A percentile compares a stretch with the other conserved stretches of the same genome.
Conservation (phyloP, 2,888 invertebrate genomes). For the Phanerotoma sp. region DNA sequence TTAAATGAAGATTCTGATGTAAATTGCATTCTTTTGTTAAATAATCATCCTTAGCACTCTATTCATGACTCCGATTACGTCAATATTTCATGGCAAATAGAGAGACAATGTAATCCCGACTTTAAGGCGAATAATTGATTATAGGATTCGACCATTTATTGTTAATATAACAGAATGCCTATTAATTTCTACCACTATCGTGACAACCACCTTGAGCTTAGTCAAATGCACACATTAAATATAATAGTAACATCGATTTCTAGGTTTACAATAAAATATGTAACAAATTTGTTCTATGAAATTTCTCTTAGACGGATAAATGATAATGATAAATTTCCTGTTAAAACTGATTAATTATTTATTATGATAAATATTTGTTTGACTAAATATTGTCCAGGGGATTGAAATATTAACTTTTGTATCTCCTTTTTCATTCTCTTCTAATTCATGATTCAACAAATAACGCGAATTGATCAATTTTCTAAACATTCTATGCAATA, state of each 20-base stretch:
- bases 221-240: conserved; percentile 1
- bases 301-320: too few relatives aligned
- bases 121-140: conserved; percentile 8
- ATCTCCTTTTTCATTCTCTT: too few relatives aligned
- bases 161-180: neutral
- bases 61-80: conserved; percentile 5
- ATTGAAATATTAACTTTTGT: too few relatives aligned
- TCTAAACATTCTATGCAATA: too few relatives aligned
- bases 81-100: neutral
- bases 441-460: too few relatives aligned
- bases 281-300: too few relatives aligned
- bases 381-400: too few relatives aligned
- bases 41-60: neutral
- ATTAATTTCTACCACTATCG: conserved; percentile 2
- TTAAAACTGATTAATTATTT: too few relatives aligned
- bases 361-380: too few relatives aligned
- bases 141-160: conserved; percentile 13
- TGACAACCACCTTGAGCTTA: neutral
- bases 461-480: too few relatives aligned
- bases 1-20: neutral
- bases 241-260: neutral
- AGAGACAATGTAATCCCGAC: conserved; percentile 10
- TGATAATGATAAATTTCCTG: too few relatives aligned
- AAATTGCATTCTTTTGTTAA: neutral
- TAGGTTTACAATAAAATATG: neutral